Percentiles rank a stretch among this genome's conserved stretches.
Evolutionary conservation across 2,888 invertebrate species (phyloP).

Genomic region (Leucozona laternaria): DNA sequence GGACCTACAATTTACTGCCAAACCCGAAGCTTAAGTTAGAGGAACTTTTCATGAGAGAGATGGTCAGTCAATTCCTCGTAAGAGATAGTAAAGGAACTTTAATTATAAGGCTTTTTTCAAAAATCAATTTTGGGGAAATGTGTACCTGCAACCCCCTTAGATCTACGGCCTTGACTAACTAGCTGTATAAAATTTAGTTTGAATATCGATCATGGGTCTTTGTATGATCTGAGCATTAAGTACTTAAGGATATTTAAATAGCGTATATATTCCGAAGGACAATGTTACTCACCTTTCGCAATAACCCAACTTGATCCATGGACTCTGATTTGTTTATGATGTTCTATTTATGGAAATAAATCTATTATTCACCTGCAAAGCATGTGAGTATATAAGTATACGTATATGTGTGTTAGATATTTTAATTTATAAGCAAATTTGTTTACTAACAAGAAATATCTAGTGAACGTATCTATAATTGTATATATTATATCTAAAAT

Average conservation of each 20-base stretch:
- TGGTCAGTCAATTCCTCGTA: no score
- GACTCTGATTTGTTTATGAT: slow-evolving; percentile 1
- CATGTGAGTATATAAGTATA: no score
- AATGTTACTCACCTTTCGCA: slow-evolving; percentile 71
- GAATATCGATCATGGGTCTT: slow-evolving; percentile 47
- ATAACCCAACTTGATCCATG: slow-evolving; percentile 69
- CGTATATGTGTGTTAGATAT: no score
- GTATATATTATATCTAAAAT: no score
- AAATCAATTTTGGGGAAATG: not conserved
- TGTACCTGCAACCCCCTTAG: no score
- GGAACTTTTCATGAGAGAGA: no score
- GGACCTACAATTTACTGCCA: no score
- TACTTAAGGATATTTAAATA: slow-evolving; percentile 26
- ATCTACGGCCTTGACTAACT: not conserved
- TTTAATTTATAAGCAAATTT: no score
- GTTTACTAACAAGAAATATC: slow-evolving; percentile 6
- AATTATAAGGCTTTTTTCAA: not conserved
- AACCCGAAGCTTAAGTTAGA: no score
- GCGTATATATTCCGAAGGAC: slow-evolving; percentile 20
- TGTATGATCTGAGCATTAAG: not conserved
- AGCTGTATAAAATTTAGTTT: slow-evolving; percentile 14
- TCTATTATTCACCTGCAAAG: slow-evolving; percentile 18
- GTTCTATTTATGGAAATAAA: slow-evolving; percentile 25
- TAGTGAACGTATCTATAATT: no score
- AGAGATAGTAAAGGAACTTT: no score